A percentile compares a stretch with the other conserved stretches of the same genome.
Evolutionary conservation across 2,888 invertebrate genomes (phyloP).

Genomic region (Meganola albula): DNA sequence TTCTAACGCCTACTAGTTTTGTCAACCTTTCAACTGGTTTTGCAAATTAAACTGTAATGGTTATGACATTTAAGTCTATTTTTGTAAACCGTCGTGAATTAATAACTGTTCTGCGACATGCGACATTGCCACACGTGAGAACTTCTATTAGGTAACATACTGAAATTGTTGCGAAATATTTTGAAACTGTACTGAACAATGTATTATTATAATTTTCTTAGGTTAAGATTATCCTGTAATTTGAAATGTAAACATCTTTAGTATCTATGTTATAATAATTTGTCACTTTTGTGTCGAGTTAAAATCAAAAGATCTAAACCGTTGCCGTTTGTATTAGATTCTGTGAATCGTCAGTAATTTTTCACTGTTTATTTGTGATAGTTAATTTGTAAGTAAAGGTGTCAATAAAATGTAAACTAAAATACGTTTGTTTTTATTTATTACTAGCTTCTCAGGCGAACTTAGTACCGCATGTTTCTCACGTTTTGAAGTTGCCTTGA

Average conservation of each 20-base stretch:
- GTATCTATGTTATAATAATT: constrained; percentile 38
- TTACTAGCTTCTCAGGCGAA: too few species aligned
- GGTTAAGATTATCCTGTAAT: constrained; percentile 25
- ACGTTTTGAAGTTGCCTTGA: too few species aligned
- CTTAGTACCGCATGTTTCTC: too few species aligned
- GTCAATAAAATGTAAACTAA: constrained; percentile 49
- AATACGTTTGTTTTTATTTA: too few species aligned
- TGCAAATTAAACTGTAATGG: too few species aligned
- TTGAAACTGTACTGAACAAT: constrained; percentile 25
- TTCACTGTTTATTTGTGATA: constrained; percentile 74
- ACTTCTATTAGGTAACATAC: too few species aligned
- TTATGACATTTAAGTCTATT: too few species aligned
- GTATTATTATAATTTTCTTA: constrained; percentile 18
- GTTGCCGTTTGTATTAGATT: constrained; percentile 59
- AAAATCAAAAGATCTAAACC: constrained; percentile 42
- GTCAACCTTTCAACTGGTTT: too few species aligned
- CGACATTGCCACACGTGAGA: too few species aligned
- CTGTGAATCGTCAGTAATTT: constrained; percentile 70
- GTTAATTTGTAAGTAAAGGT: constrained; percentile 60
- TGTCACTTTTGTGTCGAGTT: constrained; percentile 32
- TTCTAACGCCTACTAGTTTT: too few species aligned
- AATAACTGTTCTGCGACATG: too few species aligned
- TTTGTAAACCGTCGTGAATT: too few species aligned
- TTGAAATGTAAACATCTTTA: constrained; percentile 36
- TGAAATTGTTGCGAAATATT: constrained; percentile 32